phyloP scores from a whole-genome alignment of 2,888 invertebrate species.

The Zonitis immaculata region DNA sequence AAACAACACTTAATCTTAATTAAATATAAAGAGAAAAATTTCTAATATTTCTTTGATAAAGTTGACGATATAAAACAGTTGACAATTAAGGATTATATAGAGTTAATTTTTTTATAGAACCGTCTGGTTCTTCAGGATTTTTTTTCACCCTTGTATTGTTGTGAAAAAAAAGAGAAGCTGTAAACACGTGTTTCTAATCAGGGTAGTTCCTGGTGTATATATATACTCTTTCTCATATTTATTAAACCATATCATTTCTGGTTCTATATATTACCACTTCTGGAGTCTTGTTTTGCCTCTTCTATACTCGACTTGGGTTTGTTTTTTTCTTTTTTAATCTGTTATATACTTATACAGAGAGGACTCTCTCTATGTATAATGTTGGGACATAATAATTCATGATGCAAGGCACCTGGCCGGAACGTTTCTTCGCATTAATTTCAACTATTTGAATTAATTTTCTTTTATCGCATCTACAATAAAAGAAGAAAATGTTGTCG shows the following conservation, averaged over 20 bases:
- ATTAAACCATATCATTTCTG: neutral
- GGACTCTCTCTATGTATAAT: too few species aligned
- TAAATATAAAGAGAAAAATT: neutral
- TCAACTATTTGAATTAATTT: conserved; percentile 17
- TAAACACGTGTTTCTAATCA: conserved; percentile 8
- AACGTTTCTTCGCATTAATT: conserved; percentile 21
- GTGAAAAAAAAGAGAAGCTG: neutral
- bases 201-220: neutral
- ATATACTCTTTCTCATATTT: neutral
- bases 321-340: neutral
- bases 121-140: neutral
- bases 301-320: too few species aligned
- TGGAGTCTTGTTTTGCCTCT: neutral
- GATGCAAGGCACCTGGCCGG: conserved; percentile 17
- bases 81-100: conserved; percentile 2
- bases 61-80: neutral
- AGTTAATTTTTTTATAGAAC: neutral
- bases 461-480: too few species aligned
- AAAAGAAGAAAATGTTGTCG: too few species aligned
- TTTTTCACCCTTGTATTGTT: neutral
- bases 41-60: neutral
- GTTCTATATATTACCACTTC: neutral
- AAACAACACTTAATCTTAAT: conserved; percentile 11
- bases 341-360: neutral
- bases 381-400: conserved; percentile 10